Base-by-base conservation (phyloP, 2,797 vertebrate species). In the Acanthornis magna region DNA sequence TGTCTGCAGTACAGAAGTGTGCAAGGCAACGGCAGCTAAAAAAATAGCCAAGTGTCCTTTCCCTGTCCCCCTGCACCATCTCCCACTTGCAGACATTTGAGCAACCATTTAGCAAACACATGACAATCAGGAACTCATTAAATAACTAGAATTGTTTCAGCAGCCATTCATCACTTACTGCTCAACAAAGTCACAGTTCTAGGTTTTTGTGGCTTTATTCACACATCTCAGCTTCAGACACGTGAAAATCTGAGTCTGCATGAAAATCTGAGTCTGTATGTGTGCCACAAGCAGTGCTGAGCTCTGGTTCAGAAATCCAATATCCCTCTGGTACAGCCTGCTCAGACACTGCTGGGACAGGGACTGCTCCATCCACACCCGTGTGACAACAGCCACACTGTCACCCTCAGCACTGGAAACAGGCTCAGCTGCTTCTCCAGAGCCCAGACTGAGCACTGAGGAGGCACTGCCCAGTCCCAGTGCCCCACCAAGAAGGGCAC, bases 291-390 rank as follows among this genome's bases (percentile, higher is more conserved):
- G 45, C 26, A 70, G 45, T 14, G 4, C 10, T 1, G 9, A 84
- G 71, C 50, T 25, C 34, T 38, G 36, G 13, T 6, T 12, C n/a
- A 25, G 40, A 70, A 70, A 66, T 27, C 14, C 85, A 36, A n/a
- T 0, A 0, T 32, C n/a, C 66, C 2, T 0, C 12, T 7, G 61
- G 47, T 63, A 26, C 42, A 66, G 72, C 54, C 74, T 16, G n/a
- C 30, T 25, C 16, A 0, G 6, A 9, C n/a, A 4, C 20, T 9
- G 2, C 5, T 15, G 40, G 55, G 60, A 85, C 78, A 70, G 84
- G 65, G 57, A 48, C 91, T 84, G 36, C 91, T 81, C 50, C 66
- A 43, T 3, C 36, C 72, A 12, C 17, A 63, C 18, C 84, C 34
- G 30, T 42, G 42, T 22, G 36, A 36, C 61, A 75, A 54, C 38